Percentiles rank a stretch among this genome's conserved stretches.
These are phyloP conservation scores for Macrocentrus cingulum DNA, from an alignment of 1,140 invertebrate genomes.

Conservation along the genomic window DNA sequence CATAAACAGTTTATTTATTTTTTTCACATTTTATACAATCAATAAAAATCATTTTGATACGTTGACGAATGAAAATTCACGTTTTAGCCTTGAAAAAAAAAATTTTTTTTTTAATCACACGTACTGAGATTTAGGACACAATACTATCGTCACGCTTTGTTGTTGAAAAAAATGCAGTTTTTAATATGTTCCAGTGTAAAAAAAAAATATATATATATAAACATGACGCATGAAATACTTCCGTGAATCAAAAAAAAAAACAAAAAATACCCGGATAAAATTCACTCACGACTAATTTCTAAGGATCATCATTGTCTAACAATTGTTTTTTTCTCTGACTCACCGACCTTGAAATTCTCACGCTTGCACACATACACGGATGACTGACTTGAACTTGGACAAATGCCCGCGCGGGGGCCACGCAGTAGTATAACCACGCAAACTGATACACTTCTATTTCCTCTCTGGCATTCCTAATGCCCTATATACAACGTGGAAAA, in stretches of 20 bases:
- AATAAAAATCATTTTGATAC: no score
- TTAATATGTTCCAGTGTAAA: no score
- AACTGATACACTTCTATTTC: not conserved
- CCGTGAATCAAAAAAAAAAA: constrained; percentile 2
- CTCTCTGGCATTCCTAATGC: not conserved
- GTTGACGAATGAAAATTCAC: no score
- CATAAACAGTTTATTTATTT: no score
- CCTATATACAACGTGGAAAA: constrained; percentile 4
- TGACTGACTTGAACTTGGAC: constrained; percentile 37
- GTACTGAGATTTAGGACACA: no score
- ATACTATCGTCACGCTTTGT: no score
- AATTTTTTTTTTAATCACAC: no score
- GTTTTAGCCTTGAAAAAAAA: no score
- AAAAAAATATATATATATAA: constrained; percentile 1
- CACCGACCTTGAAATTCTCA: constrained; percentile 46
- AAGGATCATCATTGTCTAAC: constrained; percentile 9
- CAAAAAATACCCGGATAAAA: not conserved
- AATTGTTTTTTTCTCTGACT: constrained; percentile 33
- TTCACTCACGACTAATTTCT: constrained; percentile 6
- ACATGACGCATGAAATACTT: not conserved
- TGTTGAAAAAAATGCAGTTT: no score
- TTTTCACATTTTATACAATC: no score
- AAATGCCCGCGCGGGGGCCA: not conserved
- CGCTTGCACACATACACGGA: constrained; percentile 34
- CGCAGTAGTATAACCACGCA: constrained; percentile 18